A percentile compares a stretch with the other conserved stretches of the same genome.
Conservation (phyloP, 2,888 invertebrate species). For the Flexamia atlantica region DNA sequence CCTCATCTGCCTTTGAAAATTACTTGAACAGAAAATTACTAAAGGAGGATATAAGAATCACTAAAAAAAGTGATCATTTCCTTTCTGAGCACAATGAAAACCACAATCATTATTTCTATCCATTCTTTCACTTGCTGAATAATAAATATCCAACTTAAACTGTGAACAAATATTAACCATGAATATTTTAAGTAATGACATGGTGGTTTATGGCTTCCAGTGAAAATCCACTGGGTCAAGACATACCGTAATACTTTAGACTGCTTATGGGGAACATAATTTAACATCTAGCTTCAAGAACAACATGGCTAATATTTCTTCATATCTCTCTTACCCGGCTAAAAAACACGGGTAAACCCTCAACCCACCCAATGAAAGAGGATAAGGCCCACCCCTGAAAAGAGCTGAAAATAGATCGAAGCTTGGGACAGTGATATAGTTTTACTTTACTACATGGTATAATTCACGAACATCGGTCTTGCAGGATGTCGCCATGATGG, state of each 20-base stretch:
- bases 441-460: slow-evolving; percentile 67
- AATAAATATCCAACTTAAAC: not conserved
- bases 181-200: not conserved
- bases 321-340: not conserved
- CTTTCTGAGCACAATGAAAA: too few relatives aligned
- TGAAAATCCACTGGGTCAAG: not conserved
- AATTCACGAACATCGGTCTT: slow-evolving; percentile 97
- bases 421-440: slow-evolving; percentile 56
- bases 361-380: slow-evolving; percentile 1
- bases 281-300: not conserved
- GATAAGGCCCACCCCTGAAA: not conserved
- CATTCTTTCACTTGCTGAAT: too few relatives aligned
- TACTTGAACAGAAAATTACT: too few relatives aligned
- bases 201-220: slow-evolving; percentile 28
- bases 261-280: not conserved
- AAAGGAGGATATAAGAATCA: too few relatives aligned
- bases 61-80: too few relatives aligned
- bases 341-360: not conserved
- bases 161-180: not conserved
- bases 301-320: not conserved
- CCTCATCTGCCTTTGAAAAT: too few relatives aligned
- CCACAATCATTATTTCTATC: too few relatives aligned
- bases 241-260: slow-evolving; percentile 6
- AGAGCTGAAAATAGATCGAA: slow-evolving; percentile 36
- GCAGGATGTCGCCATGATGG: slow-evolving; percentile 98